These are phyloP conservation scores for Sesia bembeciformis DNA, from an alignment of 2,888 invertebrate genomes.

Conservation along the genomic window DNA sequence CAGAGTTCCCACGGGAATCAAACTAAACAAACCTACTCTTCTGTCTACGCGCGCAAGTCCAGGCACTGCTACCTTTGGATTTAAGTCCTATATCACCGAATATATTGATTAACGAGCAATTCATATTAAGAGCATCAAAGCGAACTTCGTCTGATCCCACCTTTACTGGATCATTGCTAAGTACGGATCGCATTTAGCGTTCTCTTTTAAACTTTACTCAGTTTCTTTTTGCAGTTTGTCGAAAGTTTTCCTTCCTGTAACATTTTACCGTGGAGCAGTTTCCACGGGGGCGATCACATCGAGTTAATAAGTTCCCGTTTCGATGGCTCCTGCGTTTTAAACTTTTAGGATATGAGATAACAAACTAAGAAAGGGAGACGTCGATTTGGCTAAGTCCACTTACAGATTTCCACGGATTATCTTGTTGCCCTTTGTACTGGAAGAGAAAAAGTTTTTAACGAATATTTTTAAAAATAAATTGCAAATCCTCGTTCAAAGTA, in stretches of 20 bases:
- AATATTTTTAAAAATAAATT: no score
- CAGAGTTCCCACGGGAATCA: no score
- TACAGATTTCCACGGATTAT: constrained; percentile 43
- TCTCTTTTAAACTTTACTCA: constrained; percentile 59
- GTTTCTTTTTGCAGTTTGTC: constrained; percentile 65
- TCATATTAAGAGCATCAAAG: not conserved
- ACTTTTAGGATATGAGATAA: constrained; percentile 74
- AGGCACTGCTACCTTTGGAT: no score
- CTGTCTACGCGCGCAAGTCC: no score
- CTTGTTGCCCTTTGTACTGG: constrained; percentile 19
- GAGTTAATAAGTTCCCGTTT: constrained; percentile 73
- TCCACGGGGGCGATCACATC: constrained; percentile 66
- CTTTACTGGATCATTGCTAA: constrained; percentile 33
- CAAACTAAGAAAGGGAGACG: constrained; percentile 67
- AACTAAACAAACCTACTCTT: no score
- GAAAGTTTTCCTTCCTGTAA: constrained; percentile 67
- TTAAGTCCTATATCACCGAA: no score
- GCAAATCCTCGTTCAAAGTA: no score
- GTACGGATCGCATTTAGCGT: constrained; percentile 61
- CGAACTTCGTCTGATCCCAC: constrained; percentile 5
- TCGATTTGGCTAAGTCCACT: constrained; percentile 67
- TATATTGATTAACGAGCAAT: not conserved
- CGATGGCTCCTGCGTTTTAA: constrained; percentile 71
- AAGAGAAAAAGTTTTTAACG: no score
- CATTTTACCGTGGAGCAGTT: constrained; percentile 68